A percentile compares a stretch with the other conserved stretches of the same genome.
Conservation (phyloP, 2,888 invertebrate species). For the Actias luna region DNA sequence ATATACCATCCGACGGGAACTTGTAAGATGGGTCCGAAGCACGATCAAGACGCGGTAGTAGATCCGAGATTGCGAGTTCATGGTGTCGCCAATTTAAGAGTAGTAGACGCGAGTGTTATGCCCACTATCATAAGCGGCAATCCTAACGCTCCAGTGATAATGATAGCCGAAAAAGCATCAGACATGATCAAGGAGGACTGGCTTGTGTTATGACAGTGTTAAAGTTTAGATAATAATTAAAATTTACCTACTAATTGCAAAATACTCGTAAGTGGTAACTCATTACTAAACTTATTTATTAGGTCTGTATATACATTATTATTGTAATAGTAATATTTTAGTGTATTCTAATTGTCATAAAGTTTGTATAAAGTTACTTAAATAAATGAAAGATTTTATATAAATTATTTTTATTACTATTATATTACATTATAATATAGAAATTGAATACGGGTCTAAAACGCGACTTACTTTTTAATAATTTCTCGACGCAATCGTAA, state of each 20-base stretch:
- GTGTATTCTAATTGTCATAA: slow-evolving; percentile 10
- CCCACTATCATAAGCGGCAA: slow-evolving; percentile 94
- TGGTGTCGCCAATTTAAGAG: slow-evolving; percentile 88
- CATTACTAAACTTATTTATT: slow-evolving; percentile 19
- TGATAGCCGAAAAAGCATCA: slow-evolving; percentile 95
- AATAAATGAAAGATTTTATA: slow-evolving; percentile 1
- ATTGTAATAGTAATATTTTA: slow-evolving; percentile 7
- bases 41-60: slow-evolving; percentile 89
- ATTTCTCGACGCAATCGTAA: neutral
- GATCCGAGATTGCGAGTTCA: slow-evolving; percentile 89
- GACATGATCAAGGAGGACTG: slow-evolving; percentile 95
- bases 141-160: slow-evolving; percentile 93
- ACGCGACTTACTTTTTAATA: no score
- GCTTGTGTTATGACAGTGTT: slow-evolving; percentile 80
- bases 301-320: slow-evolving; percentile 19
- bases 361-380: slow-evolving; percentile 13
- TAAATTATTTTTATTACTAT: neutral
- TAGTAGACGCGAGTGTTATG: slow-evolving; percentile 94
- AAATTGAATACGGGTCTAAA: no score
- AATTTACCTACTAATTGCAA: slow-evolving; percentile 29
- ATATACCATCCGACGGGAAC: slow-evolving; percentile 94
- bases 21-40: slow-evolving; percentile 92
- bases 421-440: neutral
- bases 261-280: slow-evolving; percentile 25
- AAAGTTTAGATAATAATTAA: slow-evolving; percentile 22